A percentile compares a stretch with the other conserved stretches of the same genome.
Conservation (phyloP, 1,140 invertebrate genomes). For the Magallana gigas region DNA sequence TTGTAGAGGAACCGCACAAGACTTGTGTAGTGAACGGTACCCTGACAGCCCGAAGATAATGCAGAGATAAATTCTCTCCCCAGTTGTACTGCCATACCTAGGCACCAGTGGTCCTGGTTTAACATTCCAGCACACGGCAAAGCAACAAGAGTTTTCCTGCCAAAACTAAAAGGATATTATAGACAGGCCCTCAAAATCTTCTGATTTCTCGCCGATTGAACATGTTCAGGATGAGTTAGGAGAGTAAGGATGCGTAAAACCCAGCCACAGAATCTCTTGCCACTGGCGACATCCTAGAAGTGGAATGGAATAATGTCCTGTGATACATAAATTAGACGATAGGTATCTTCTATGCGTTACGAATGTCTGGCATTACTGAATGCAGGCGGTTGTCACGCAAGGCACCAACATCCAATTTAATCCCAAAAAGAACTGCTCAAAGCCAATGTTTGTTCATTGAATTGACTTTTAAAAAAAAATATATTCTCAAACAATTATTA, state of each 20-base stretch:
- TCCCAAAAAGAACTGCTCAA: too few species aligned
- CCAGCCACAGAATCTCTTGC: neutral
- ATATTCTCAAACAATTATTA: neutral
- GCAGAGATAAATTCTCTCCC: too few species aligned
- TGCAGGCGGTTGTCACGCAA: neutral
- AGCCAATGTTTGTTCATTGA: neutral
- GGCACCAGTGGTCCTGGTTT: neutral
- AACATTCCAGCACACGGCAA: neutral
- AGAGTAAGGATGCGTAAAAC: constrained; percentile 5
- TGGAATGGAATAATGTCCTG: constrained; percentile 36
- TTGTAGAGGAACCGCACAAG: neutral
- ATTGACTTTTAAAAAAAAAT: neutral
- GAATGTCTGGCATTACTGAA: constrained; percentile 19
- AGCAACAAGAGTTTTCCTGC: neutral
- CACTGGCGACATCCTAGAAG: neutral
- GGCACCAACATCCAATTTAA: neutral
- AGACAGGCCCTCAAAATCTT: constrained; percentile 59
- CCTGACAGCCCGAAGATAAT: neutral
- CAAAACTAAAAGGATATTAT: constrained; percentile 54
- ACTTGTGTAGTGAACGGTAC: neutral
- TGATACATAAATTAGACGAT: neutral
- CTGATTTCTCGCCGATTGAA: constrained; percentile 68
- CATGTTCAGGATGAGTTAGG: constrained; percentile 48
- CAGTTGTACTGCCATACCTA: neutral
- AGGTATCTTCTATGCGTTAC: constrained; percentile 15